Base-by-base conservation (phyloP, 2,113 vertebrate genomes). In the Cisticola juncidis region DNA sequence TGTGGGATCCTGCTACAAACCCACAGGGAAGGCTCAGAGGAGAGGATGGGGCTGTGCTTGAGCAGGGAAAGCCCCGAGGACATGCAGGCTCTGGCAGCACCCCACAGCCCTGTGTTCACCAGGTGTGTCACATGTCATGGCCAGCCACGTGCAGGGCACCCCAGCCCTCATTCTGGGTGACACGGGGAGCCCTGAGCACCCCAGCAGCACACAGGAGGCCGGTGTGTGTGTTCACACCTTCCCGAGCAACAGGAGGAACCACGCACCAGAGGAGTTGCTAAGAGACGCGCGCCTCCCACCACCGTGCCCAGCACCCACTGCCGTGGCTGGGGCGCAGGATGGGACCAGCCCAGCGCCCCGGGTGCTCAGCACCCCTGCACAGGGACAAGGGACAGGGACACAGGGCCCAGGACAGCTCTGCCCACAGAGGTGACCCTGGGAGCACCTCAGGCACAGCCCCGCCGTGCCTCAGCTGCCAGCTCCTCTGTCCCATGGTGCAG, bases 91-190 rank as follows among this genome's bases (percentile, higher is more conserved):
- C 38, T 31, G 14, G 29, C 60, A 47, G 38, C 11, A 1, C 3
- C 33, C 12, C 61, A 6, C 20, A 36, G 54, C 51, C 61, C 71
- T 2, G 42, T 1, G 23, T 50, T 44, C 7, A 8, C 25, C 9
- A 1, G 51, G 54, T 3, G 0, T 1, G 4, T 7, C 35, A n/a
- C 2, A 1, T 0, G 4, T 12, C 20, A 44, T 0, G 1, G 56
- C 33, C 81, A 36, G 68, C 14, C 42, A 6, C 0, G 24, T 0
- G 12, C 61, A 1, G 25, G 54, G 13, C 40, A 18, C 36, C 35
- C 35, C 7, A 11, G 2, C 2, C 45, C 51, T 23, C 69, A 0
- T 1, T 17, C 2, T 0, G 5, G 58, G 61, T 24, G 9, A 9
- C 29, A 6, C 2, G 7, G 45, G 53, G 5, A 62, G 78, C n/a